Base-by-base conservation (phyloP, 2,888 invertebrate genomes). In the Acanthosepion lycidas region DNA sequence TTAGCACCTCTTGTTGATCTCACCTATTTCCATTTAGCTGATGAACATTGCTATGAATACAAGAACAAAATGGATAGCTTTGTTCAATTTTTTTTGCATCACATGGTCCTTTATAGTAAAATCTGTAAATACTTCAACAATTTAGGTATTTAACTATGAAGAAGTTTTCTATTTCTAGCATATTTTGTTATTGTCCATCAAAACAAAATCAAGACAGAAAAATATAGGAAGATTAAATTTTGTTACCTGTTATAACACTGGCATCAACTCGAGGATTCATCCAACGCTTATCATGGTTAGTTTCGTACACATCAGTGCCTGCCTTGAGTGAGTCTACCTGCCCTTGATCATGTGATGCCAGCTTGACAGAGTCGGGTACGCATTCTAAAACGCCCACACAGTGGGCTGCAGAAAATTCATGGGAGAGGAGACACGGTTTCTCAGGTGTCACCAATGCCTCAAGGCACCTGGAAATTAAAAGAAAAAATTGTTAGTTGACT, bases 301-400 rank as follows among this genome's bases (percentile, higher is more conserved):
- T 59, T 53, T 92, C 91, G 33, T 55, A 59, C 78, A 55, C 59
- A 42, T 53, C 93, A 55, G n/a, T 55, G 26, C 78, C 20, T n/a
- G 94, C 23, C n/a, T 91, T 55, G 91, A 28, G 78, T 23, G 94
- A 91, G 64, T 64, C 53, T 91, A 33, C 49, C 48, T 91, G 93
- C 48, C 55, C 59, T 91, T 93, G 48, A 93, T 94, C 94, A 94
- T 95, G 94, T 94, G 95, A 94, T 94, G 95, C 95, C 95, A 95
- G 95, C 94, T 95, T 95, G 95, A 94, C 95, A 92, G 94, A 94
- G 59, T 93, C 53, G 59, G 92, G 53, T 94, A 94, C 94, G 91
- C 95, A 95, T 95, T 91, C 94, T 94, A 55, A 53, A 94, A 94
- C 48, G 48, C 94, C 53, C 59, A 49, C 91, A 78, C 78, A 53